Percentiles rank a stretch among this genome's conserved stretches.
These are phyloP conservation scores for Pao palembangensis DNA, from an alignment of 2,113 vertebrate species.

Conservation along the genomic window DNA sequence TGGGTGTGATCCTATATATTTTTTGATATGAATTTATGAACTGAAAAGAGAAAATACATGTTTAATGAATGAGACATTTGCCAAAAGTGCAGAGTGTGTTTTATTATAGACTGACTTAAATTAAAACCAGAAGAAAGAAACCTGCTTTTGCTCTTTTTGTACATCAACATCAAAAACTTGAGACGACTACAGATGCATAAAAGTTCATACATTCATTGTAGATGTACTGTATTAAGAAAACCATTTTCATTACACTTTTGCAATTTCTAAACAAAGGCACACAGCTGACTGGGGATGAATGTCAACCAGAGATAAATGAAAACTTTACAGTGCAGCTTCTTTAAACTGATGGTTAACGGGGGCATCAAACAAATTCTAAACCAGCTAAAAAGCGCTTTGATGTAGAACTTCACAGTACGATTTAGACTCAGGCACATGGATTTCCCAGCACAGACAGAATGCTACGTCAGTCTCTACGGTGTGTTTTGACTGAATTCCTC, in stretches of 20 bases:
- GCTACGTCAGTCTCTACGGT: conserved; percentile 14
- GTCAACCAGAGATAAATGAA: neutral
- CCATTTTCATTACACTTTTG: conserved; percentile 1
- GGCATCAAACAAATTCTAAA: neutral
- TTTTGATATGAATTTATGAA: neutral
- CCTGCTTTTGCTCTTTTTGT: neutral
- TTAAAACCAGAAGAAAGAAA: neutral
- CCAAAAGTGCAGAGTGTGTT: neutral
- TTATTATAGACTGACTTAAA: neutral
- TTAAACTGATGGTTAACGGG: conserved; percentile 4
- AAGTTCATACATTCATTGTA: conserved; percentile 45
- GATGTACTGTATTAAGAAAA: conserved; percentile 33
- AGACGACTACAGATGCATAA: conserved; percentile 8
- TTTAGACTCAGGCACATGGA: conserved; percentile 1
- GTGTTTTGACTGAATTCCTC: conserved; percentile 5
- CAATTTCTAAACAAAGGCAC: conserved; percentile 18
- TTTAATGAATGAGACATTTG: neutral
- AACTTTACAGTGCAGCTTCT: neutral
- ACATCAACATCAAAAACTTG: conserved; percentile 20
- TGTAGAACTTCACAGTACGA: conserved; percentile 25
- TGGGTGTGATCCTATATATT: neutral
- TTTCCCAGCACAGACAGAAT: conserved; percentile 25
- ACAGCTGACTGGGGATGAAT: conserved; percentile 3
- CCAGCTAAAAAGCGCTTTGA: neutral
- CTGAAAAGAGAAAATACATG: neutral